Base-by-base conservation (phyloP, 37 sponge, comb jelly and placozoan genomes). In the Agelas oroides region DNA sequence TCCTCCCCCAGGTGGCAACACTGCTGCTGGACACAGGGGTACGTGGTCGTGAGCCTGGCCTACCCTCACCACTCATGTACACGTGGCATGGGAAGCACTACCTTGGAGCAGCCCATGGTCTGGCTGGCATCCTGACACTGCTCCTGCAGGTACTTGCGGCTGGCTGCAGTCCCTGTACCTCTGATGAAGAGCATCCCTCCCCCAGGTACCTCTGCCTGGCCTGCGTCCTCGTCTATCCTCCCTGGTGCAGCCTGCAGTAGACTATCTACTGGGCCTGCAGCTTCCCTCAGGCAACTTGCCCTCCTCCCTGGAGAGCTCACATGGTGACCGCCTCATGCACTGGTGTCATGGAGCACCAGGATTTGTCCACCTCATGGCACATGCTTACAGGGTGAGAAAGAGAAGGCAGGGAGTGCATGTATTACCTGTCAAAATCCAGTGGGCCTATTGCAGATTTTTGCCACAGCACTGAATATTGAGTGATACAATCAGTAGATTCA, bases 331-430 rank as follows among this genome's bases (percentile, higher is more conserved):
- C 13, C 76, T 98, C 34, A 84, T 96, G 46, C 99, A 98, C 53
- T 98, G 96, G 96, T 98, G 99, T 77, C 99, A 98, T 88, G 99
- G 99, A 62, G 87, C 96, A 13, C 96, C 99, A 27, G 99, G 99
- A n/a, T 59, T 91, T 28, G 86, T 96, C 14, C 87, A 89, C 40
- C 69, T 93, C 28, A 69, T 91, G 62, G 78, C 80, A n/a, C 75
- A 65, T 54, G 92, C 99, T 17, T 90, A 89, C 78, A 78, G 87
- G 82, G 94, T 92, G 19, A 53, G 74, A 0, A 15, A 38, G 34
- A 67, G 31, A 25, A 28, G 62, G 25, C n/a, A n/a, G n/a, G n/a
- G n/a, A 19, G 17, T 56, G 57, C 57, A 56, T 56, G 57, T 17
- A 56, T 19, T 56, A 19, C 17, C 57, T 56, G n/a, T n/a, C n/a